Conservation (phyloP, 2,888 invertebrate genomes). For the Carterocephalus palaemon region DNA sequence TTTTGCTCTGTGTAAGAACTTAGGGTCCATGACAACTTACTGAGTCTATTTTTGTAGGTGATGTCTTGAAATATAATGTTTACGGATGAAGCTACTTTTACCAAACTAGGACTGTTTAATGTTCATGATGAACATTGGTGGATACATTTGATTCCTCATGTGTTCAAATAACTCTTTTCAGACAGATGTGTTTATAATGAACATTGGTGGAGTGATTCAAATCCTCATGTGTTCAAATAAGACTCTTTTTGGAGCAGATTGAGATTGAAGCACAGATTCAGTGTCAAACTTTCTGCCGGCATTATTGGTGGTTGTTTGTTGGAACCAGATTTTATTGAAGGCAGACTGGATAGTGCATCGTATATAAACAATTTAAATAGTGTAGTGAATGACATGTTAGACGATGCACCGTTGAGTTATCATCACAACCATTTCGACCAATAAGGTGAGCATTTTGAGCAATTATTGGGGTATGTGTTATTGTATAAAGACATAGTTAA, state of each 20-base stretch:
- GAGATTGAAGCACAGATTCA: constrained; percentile 27
- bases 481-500: too few relatives aligned
- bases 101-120: constrained; percentile 17
- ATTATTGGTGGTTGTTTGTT: constrained; percentile 17
- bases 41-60: constrained; percentile 15
- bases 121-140: constrained; percentile 27
- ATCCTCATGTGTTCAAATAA: constrained; percentile 17
- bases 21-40: constrained; percentile 1
- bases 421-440: constrained; percentile 20
- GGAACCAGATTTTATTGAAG: constrained; percentile 23
- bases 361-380: constrained; percentile 16
- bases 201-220: constrained; percentile 24
- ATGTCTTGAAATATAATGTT: constrained; percentile 15
- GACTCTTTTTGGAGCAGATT: too few relatives aligned
- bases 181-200: too few relatives aligned
- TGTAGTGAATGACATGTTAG: constrained; percentile 19
- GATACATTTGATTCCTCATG: constrained; percentile 17
- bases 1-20: constrained; percentile 17
- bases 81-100: constrained; percentile 22
- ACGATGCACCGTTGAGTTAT: constrained; percentile 21
- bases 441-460: too few relatives aligned
- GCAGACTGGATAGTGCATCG: constrained; percentile 2
- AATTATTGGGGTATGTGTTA: too few relatives aligned
- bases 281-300: constrained; percentile 29
- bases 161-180: constrained; percentile 8